phyloP scores from a whole-genome alignment of 2,113 vertebrate species.

The Dipodomys stephensi region DNA sequence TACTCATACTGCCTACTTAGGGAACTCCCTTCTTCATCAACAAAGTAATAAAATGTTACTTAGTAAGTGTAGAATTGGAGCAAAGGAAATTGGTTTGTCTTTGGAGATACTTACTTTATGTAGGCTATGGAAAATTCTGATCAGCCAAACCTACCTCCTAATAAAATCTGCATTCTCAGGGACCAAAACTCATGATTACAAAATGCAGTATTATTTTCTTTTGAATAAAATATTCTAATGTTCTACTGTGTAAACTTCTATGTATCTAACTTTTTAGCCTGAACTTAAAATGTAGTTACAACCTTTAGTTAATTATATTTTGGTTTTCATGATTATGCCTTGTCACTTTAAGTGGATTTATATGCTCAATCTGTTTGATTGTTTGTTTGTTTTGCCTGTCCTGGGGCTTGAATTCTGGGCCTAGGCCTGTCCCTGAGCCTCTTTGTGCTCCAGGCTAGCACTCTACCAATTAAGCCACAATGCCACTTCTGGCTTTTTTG shows the following conservation, averaged over 20 bases:
- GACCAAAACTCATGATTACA: slow-evolving; percentile 30
- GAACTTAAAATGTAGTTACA: not conserved
- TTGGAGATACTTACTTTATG: slow-evolving; percentile 45
- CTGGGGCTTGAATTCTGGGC: too few species aligned
- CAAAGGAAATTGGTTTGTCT: slow-evolving; percentile 51
- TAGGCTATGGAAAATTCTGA: slow-evolving; percentile 51
- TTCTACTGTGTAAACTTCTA: not conserved
- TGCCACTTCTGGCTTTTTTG: too few species aligned
- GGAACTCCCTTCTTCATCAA: not conserved
- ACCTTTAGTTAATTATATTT: slow-evolving; percentile 18
- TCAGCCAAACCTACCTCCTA: not conserved
- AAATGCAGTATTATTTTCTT: slow-evolving; percentile 33
- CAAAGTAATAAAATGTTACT: slow-evolving; percentile 34
- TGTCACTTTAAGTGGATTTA: slow-evolving; percentile 40
- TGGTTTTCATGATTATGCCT: slow-evolving; percentile 1
- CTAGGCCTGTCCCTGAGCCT: too few species aligned
- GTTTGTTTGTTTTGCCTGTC: too few species aligned
- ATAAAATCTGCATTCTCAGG: not conserved
- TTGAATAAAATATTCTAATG: not conserved
- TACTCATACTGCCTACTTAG: not conserved
- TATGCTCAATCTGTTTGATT: not conserved
- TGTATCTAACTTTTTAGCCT: not conserved
- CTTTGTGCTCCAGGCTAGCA: too few species aligned
- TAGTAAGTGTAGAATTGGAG: not conserved
- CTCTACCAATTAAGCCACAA: too few species aligned